phyloP scores from a whole-genome alignment of 1,140 invertebrate species.

The Bombus huntii region DNA sequence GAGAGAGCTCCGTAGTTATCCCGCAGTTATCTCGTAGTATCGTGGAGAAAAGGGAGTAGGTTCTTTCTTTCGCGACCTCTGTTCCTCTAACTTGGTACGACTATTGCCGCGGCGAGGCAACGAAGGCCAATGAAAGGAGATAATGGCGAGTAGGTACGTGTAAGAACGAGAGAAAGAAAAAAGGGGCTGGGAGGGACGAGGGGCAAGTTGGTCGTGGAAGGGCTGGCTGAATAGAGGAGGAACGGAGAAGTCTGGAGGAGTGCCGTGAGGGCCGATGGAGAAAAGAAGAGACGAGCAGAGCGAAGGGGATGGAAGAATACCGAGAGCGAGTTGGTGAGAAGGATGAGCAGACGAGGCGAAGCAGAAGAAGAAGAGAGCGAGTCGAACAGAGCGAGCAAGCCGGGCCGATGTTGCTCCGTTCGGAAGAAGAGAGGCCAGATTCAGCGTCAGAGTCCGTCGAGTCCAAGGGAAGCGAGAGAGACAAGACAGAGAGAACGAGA shows the following conservation, averaged over 20 bases:
- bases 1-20: not conserved
- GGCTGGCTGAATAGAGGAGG: slow-evolving; percentile 54
- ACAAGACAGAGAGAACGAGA: not conserved
- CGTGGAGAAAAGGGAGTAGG: slow-evolving; percentile 39
- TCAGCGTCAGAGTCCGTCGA: slow-evolving; percentile 5
- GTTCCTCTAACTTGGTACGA: not conserved
- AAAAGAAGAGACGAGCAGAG: slow-evolving; percentile 35
- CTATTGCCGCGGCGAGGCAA: slow-evolving; percentile 62
- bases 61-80: not conserved
- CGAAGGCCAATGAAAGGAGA: slow-evolving; percentile 77
- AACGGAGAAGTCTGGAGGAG: slow-evolving; percentile 9
- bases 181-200: slow-evolving; percentile 46
- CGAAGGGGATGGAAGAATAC: slow-evolving; percentile 8
- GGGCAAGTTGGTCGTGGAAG: slow-evolving; percentile 29
- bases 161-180: slow-evolving; percentile 65
- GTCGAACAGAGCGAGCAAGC: not conserved
- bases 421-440: slow-evolving; percentile 42
- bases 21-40: slow-evolving; percentile 48
- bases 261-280: slow-evolving; percentile 31
- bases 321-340: slow-evolving; percentile 59
- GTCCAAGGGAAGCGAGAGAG: slow-evolving; percentile 36
- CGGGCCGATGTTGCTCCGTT: not conserved
- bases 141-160: slow-evolving; percentile 67
- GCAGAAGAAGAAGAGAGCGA: slow-evolving; percentile 17
- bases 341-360: slow-evolving; percentile 52